A percentile compares a stretch with the other conserved stretches of the same genome.
phyloP scores from a whole-genome alignment of 2,888 invertebrate genomes.

The Lepetodrilus schrolli region DNA sequence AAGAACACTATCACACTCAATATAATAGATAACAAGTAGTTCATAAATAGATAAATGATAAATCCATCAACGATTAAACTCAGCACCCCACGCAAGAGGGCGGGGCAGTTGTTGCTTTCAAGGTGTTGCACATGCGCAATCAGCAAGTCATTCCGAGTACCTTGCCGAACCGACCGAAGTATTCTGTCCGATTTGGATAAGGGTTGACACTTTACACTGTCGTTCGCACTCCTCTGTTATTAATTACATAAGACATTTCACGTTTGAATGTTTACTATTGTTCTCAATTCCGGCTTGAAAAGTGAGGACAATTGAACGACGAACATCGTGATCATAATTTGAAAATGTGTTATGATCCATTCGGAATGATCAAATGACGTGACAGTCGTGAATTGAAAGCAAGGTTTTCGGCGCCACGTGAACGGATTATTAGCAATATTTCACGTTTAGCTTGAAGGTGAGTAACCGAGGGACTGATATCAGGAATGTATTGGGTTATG shows the following conservation, averaged over 20 bases:
- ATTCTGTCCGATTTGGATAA: neutral
- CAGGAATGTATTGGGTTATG: neutral
- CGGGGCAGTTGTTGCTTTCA: slow-evolving; percentile 50
- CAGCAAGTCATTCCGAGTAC: slow-evolving; percentile 34
- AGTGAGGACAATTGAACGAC: neutral
- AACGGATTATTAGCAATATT: neutral
- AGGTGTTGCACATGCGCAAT: slow-evolving; percentile 56
- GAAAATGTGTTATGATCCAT: neutral
- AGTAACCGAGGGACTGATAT: neutral
- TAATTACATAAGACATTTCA: neutral
- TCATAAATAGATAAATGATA: too few species aligned
- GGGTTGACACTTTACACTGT: neutral
- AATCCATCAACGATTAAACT: too few species aligned
- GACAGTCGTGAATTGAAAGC: neutral
- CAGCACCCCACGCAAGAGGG: slow-evolving; percentile 38
- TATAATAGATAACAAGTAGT: too few species aligned
- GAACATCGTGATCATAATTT: slow-evolving; percentile 12
- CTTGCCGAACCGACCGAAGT: slow-evolving; percentile 28
- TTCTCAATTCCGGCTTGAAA: neutral
- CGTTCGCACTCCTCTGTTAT: neutral
- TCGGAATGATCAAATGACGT: slow-evolving; percentile 15
- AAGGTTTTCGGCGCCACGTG: neutral
- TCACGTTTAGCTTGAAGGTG: slow-evolving; percentile 4
- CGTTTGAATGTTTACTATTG: neutral
- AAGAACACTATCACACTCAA: too few species aligned